A percentile compares a stretch with the other conserved stretches of the same genome.
Evolutionary conservation across 2,888 invertebrate genomes (phyloP).

Genomic region (Eupsilia transversa): DNA sequence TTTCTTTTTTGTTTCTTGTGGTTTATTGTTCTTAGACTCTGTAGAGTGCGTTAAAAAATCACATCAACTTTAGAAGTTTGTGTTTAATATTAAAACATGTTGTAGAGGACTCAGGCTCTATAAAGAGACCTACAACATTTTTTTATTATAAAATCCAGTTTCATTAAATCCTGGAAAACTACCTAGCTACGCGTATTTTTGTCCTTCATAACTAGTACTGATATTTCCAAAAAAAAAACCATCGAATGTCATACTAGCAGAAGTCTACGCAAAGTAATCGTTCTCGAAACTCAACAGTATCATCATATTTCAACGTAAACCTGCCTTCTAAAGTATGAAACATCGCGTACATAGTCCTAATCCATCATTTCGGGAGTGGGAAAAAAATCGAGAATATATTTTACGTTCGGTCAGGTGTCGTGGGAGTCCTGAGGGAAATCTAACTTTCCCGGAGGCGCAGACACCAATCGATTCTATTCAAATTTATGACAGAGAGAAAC

Average conservation of each 20-base stretch:
- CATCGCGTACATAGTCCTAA: conserved; percentile 59
- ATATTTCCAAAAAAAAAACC: not conserved
- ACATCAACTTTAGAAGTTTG: too few relatives aligned
- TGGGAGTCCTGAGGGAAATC: conserved; percentile 89
- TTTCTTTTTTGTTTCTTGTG: too few relatives aligned
- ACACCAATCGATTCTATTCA: conserved; percentile 91
- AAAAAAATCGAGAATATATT: conserved; percentile 88
- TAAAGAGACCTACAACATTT: too few relatives aligned
- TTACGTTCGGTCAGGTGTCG: conserved; percentile 90
- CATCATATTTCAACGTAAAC: conserved; percentile 56
- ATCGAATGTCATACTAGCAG: not conserved
- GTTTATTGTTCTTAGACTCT: too few relatives aligned
- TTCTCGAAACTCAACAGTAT: conserved; percentile 45
- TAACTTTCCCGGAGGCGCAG: conserved; percentile 90
- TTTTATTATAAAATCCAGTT: too few relatives aligned
- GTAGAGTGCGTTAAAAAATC: too few relatives aligned
- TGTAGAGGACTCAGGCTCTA: too few relatives aligned
- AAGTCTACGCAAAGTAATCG: conserved; percentile 32
- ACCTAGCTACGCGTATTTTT: not conserved
- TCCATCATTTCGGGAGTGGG: conserved; percentile 74
- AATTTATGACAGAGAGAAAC: conserved; percentile 90
- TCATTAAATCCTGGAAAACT: not conserved
- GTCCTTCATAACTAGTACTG: not conserved
- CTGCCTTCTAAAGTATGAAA: conserved; percentile 57
- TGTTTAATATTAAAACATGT: too few relatives aligned